These are phyloP conservation scores for Falco peregrinus DNA, from an alignment of 2,797 vertebrate species.

Conservation along the genomic window DNA sequence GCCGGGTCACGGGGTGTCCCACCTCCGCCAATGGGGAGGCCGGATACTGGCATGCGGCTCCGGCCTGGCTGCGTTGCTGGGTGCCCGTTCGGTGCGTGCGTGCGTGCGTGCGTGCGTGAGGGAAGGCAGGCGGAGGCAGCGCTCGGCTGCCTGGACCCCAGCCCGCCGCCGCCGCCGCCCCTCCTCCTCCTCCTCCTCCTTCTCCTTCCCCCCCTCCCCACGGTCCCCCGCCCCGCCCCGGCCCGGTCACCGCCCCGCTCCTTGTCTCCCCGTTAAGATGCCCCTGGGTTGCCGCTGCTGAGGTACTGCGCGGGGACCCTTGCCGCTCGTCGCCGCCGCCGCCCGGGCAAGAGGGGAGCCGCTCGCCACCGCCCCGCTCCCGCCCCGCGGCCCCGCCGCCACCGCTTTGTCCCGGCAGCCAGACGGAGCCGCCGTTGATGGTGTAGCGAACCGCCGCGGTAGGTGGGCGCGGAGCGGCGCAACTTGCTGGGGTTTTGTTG, in stretches of 20 bases:
- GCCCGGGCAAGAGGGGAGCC: neutral
- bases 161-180: neutral
- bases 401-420: constrained; percentile 55
- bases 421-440: constrained; percentile 83
- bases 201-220: neutral
- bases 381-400: neutral
- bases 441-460: constrained; percentile 83
- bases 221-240: neutral
- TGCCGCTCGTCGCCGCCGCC: neutral
- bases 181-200: neutral
- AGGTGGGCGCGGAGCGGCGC: neutral
- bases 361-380: neutral
- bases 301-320: neutral
- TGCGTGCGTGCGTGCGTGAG: neutral
- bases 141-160: neutral
- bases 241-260: constrained; percentile 1
- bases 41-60: constrained; percentile 78
- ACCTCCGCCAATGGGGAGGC: constrained; percentile 61
- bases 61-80: constrained; percentile 72
- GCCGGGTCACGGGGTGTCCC: neutral
- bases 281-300: constrained; percentile 53
- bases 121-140: constrained; percentile 25
- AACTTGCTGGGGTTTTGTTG: neutral
- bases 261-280: constrained; percentile 50
- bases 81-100: constrained; percentile 52